phyloP scores from a whole-genome alignment of 2,888 invertebrate species.

The Eurytoma adleriae region DNA sequence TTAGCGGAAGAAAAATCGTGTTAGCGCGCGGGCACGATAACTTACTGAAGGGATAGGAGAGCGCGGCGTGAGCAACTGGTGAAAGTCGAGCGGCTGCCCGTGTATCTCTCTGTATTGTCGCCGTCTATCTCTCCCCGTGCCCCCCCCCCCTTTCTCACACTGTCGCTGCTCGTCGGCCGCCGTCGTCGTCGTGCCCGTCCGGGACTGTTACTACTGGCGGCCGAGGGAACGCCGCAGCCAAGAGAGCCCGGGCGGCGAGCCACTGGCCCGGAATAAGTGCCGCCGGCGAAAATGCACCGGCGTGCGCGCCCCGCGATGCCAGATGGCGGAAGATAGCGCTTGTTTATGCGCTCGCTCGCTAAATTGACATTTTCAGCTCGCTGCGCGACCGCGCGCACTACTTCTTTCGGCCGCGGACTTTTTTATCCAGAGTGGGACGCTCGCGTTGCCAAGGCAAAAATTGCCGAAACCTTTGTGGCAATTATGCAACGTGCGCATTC shows the following conservation, averaged over 20 bases:
- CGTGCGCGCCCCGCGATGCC: background rate
- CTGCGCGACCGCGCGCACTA: background rate
- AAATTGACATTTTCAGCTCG: conserved; percentile 5
- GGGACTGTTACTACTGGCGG: conserved; percentile 43
- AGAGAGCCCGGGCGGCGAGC: conserved; percentile 1
- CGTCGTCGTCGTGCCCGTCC: conserved; percentile 22
- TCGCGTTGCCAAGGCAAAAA: no score
- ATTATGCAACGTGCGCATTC: no score
- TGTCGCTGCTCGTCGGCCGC: conserved; percentile 38
- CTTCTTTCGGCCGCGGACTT: no score
- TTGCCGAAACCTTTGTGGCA: no score
- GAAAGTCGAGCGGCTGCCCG: conserved; percentile 44
- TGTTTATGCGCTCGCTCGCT: conserved; percentile 3
- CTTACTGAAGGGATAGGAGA: conserved; percentile 43
- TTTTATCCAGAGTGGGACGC: no score
- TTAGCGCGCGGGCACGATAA: conserved; percentile 45
- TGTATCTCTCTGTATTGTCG: conserved; percentile 37
- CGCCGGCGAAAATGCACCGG: conserved; percentile 16
- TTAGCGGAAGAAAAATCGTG: conserved; percentile 51
- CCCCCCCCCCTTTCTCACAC: conserved; percentile 52
- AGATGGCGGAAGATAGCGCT: conserved; percentile 20
- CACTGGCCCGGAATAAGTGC: conserved; percentile 5
- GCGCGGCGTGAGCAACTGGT: conserved; percentile 44
- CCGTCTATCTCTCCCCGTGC: conserved; percentile 28
- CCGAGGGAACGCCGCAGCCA: conserved; percentile 20